These are phyloP conservation scores for Zosterops japonicus DNA, from an alignment of 2,113 vertebrate genomes.

Conservation along the genomic window DNA sequence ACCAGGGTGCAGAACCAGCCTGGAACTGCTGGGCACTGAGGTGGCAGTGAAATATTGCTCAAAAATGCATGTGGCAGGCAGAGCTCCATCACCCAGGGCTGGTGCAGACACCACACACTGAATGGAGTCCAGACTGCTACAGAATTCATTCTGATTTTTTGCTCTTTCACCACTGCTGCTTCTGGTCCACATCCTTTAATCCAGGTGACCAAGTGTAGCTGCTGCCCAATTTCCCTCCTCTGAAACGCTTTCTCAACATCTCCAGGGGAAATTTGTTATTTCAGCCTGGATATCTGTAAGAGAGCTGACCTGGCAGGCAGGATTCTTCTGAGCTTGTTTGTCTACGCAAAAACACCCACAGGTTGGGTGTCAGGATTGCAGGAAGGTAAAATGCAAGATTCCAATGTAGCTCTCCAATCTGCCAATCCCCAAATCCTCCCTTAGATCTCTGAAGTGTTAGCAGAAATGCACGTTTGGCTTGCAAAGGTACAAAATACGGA, in stretches of 20 bases:
- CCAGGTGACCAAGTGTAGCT: not conserved
- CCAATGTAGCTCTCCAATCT: not conserved
- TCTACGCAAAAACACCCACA: not conserved
- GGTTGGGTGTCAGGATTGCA: too few relatives aligned
- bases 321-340: not conserved
- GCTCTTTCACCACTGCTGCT: not conserved
- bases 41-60: accelerated
- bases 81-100: not conserved
- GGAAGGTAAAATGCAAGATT: not conserved
- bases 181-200: not conserved
- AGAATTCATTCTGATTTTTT: not conserved
- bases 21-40: too few relatives aligned
- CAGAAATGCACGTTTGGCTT: not conserved
- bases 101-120: not conserved
- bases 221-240: not conserved
- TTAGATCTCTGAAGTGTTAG: not conserved
- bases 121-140: accelerated
- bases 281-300: not conserved
- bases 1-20: not conserved
- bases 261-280: not conserved
- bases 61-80: accelerated
- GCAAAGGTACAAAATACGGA: not conserved
- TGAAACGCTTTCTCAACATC: not conserved
- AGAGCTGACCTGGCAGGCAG: not conserved
- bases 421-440: not conserved